Base-by-base conservation (phyloP, 23 tunicate genomes). In the Halocynthia roretzi region DNA sequence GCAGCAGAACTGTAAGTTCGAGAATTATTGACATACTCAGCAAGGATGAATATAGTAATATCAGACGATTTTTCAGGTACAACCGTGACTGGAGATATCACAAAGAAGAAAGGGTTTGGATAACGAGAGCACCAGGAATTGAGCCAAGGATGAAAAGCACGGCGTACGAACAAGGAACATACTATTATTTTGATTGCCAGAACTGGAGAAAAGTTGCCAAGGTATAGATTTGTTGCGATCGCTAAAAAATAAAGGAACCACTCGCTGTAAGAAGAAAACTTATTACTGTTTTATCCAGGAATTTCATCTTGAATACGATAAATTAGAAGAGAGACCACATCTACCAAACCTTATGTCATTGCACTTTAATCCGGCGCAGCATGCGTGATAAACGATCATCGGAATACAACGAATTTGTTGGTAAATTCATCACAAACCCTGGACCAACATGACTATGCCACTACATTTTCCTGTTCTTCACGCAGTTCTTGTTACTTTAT, bases 21-120 rank as follows among this genome's bases (percentile, higher is more conserved):
- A 40, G 15, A 20, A 60, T n/a, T n/a, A 17, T 1, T 60, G 4
- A 60, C 64, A 15, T 60, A 60, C 64, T 60, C 23, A 4, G 21
- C 23, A 58, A 2, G 4, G n/a, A 58, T 58, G n/a, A 14, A 1
- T 58, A 58, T n/a, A 58, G 2, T 58, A 58, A 58, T 14, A n/a
- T 58, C 2, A 58, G 2, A 14, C 2, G n/a, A 58, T 58, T 61
- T 10, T 40, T 18, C 80, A 89, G 96, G 67, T 94, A 87, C 81
- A 87, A 94, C 72, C 78, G 99, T 15, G 91, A 87, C 58, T 94
- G 99, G 99, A 85, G 94, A 54, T 94, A 78, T 68, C 99, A 94
- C 54, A 94, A 87, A 52, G 95, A 94, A 57, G 91, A 94, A 50
- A 53, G 94, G 49, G 73, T 94, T 19, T 94, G 99, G 99, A 87